Conservation (phyloP, 2,113 vertebrate species). For the Electrona antarctica region DNA sequence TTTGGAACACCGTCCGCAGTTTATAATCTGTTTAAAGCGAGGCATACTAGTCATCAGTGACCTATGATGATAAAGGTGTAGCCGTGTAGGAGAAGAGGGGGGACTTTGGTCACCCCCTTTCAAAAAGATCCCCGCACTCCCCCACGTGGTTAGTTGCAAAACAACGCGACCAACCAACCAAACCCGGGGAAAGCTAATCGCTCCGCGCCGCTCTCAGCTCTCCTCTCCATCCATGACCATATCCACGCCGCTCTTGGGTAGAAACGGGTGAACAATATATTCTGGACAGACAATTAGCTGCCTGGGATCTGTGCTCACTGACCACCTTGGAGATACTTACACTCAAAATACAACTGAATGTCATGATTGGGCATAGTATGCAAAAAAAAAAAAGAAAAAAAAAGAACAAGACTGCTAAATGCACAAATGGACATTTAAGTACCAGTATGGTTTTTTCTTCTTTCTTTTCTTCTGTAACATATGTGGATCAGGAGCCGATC, state of each 20-base stretch:
- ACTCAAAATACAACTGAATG: conserved; percentile 29
- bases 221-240: conserved; percentile 35
- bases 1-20: conserved; percentile 42
- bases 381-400: not conserved
- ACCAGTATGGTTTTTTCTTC: not conserved
- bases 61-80: conserved; percentile 70
- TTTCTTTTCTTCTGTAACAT: conserved; percentile 53
- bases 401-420: conserved; percentile 27
- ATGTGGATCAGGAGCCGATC: conserved; percentile 57
- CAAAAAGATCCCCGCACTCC: conserved; percentile 79
- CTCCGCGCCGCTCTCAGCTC: conserved; percentile 64
- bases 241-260: conserved; percentile 10
- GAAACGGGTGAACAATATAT: conserved; percentile 26
- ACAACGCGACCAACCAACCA: conserved; percentile 75
- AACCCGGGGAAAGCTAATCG: conserved; percentile 68
- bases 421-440: conserved; percentile 56
- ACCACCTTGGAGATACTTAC: conserved; percentile 21
- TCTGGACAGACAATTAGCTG: conserved; percentile 42
- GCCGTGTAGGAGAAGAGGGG: conserved; percentile 11
- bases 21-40: conserved; percentile 69
- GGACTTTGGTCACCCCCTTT: conserved; percentile 41
- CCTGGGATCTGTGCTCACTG: conserved; percentile 38
- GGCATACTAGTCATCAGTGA: conserved; percentile 69
- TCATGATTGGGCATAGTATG: conserved; percentile 5
- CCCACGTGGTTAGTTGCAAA: conserved; percentile 85